Evolutionary conservation across 2,113 vertebrate genomes (phyloP), one percentile per base, ranked within the genome.

Genomic region (Balaenoptera acutorostrata): DNA sequence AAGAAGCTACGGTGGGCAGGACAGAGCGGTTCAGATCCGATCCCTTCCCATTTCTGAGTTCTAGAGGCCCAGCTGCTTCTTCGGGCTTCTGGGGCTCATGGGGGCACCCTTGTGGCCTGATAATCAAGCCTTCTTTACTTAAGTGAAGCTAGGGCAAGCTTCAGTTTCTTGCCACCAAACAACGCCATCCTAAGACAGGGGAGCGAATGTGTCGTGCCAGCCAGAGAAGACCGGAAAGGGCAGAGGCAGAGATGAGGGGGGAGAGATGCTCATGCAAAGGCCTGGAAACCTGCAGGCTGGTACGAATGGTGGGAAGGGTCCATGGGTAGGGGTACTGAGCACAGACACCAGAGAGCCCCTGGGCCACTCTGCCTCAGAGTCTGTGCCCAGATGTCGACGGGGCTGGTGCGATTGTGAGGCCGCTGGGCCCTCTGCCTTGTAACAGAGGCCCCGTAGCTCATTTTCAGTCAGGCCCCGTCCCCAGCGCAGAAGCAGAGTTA

Each of bases 401-500:
- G 72, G 33, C 83, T 7, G 80, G 27, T 11, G 31, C 23, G 0
- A 5, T 11, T 2, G n/a, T 5, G 33, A 39, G 61, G 41, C 84
- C 17, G 66, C n/a, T 0, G 41, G 87, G 61, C 63, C 14, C 1
- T 36, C 84, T 0, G 1, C 74, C 29, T 33, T 0, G 29, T 9
- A 59, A 10, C 1, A 0, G 55, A 69, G 72, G 17, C 95, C 61
- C 5, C 1, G 0, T n/a, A 61, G 91, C 97, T 98, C 97, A 36
- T 98, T 98, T 84, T 72, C 92, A 97, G 93, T 75, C 97, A 88
- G 69, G 61, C 25, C 88, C 63, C 8, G n/a, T 97, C 69, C 61
- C 96, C 41, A 1, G 46, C 86, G 89, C 98, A 93, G 29, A 85
- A 92, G 94, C 97, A 36, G 90, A 98, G 98, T 98, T 98, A 98